Evolutionary conservation across 2,797 vertebrate species (phyloP).

Genomic region (Rhinophrynus dorsalis): DNA sequence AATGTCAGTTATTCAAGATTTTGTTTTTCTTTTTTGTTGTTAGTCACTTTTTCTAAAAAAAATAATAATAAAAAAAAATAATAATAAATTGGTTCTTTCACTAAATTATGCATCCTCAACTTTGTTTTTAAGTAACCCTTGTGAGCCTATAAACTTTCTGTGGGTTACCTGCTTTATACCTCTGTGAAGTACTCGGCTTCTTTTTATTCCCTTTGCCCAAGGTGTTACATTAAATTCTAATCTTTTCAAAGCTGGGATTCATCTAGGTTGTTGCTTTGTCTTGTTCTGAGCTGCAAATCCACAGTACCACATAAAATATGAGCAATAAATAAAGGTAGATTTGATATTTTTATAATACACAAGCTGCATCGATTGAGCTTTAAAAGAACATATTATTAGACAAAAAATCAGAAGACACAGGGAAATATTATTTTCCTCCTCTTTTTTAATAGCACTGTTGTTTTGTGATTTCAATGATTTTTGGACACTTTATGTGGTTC

Average conservation of each 20-base stretch:
- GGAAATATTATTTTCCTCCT: neutral
- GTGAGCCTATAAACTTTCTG: slow-evolving; percentile 19
- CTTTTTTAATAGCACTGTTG: neutral
- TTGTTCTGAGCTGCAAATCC: slow-evolving; percentile 24
- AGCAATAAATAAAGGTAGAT: slow-evolving; percentile 37
- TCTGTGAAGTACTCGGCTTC: neutral
- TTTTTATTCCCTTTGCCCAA: slow-evolving; percentile 27
- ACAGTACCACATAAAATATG: slow-evolving; percentile 20
- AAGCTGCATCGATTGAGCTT: slow-evolving; percentile 35
- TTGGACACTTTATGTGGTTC: neutral
- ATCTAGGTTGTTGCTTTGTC: slow-evolving; percentile 22
- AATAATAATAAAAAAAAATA: too few relatives aligned
- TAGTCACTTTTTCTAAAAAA: too few relatives aligned
- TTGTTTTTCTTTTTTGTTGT: too few relatives aligned
- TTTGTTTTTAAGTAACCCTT: neutral
- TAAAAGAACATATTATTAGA: slow-evolving; percentile 39
- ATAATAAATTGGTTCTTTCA: too few relatives aligned
- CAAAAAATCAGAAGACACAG: neutral
- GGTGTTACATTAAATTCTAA: slow-evolving; percentile 44
- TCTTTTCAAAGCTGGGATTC: slow-evolving; percentile 27
- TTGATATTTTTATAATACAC: slow-evolving; percentile 49
- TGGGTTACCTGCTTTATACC: slow-evolving; percentile 6
- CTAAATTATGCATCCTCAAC: neutral
- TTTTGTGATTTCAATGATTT: neutral
- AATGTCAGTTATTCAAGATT: too few relatives aligned